Conservation (phyloP, 2,888 invertebrate species). For the Euspilapteryx auroguttella region DNA sequence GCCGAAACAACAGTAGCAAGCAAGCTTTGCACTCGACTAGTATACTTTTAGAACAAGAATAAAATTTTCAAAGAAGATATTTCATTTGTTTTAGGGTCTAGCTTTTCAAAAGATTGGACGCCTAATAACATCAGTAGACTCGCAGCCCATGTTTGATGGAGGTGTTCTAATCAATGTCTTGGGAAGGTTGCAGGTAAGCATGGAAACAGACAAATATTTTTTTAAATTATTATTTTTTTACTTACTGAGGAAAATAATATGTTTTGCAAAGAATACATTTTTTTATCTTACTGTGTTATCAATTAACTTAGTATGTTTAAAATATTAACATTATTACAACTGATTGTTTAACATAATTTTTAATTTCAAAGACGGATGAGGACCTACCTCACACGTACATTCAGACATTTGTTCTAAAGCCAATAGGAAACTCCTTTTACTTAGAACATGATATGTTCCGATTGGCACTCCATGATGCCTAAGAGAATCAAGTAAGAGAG, state of each 20-base stretch:
- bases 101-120: conserved; percentile 92
- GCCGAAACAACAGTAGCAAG: neutral
- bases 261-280: neutral
- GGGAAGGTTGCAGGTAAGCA: conserved; percentile 89
- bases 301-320: too few species aligned
- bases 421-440: conserved; percentile 85
- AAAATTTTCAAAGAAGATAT: too few species aligned
- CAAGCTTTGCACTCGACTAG: too few species aligned
- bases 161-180: conserved; percentile 95
- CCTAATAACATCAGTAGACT: conserved; percentile 90
- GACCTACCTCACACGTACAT: conserved; percentile 93
- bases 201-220: too few species aligned
- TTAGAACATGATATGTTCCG: conserved; percentile 95
- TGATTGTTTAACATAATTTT: conserved; percentile 4
- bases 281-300: too few species aligned
- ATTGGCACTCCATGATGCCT: conserved; percentile 82
- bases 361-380: conserved; percentile 81
- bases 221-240: too few species aligned
- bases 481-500: conserved; percentile 26
- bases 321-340: too few species aligned
- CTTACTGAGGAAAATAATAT: neutral
- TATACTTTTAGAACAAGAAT: too few species aligned
- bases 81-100: conserved; percentile 74
- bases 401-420: conserved; percentile 92
- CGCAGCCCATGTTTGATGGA: conserved; percentile 98